These are phyloP conservation scores for Galbula dea DNA, from an alignment of 2,113 vertebrate genomes.

Conservation along the genomic window DNA sequence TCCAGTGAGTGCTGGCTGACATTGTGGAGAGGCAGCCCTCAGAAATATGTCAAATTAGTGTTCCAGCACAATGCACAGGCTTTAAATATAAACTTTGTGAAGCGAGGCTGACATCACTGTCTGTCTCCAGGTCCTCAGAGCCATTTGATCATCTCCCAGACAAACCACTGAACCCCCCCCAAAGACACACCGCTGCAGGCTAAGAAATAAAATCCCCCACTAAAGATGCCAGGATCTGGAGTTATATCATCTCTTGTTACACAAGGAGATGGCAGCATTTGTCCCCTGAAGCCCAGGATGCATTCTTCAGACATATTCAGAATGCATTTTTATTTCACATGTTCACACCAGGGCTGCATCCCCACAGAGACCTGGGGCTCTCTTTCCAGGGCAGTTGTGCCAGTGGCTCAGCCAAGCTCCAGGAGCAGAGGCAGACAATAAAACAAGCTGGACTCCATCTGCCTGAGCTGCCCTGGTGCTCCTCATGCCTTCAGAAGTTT, in stretches of 20 bases:
- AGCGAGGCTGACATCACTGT: not conserved
- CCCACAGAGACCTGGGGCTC: not conserved
- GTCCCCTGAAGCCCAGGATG: not conserved
- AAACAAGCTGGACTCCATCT: not conserved
- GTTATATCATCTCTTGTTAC: not conserved
- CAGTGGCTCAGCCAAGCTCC: rapidly evolving
- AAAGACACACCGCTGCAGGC: not conserved
- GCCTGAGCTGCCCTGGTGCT: not conserved
- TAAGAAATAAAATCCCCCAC: not conserved
- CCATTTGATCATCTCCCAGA: not conserved
- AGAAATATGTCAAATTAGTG: not conserved
- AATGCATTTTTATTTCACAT: not conserved
- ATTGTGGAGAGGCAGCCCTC: not conserved
- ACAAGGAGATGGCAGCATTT: not conserved
- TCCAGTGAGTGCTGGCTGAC: rapidly evolving
- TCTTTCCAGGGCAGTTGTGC: not conserved
- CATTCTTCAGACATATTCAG: not conserved
- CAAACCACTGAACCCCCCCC: not conserved
- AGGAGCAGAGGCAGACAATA: not conserved
- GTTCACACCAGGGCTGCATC: not conserved
- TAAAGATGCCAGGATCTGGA: not conserved
- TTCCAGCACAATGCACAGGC: not conserved
- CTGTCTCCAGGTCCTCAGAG: not conserved
- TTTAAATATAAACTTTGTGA: not conserved
- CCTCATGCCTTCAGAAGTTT: rapidly evolving